Evolutionary conservation across 2,888 invertebrate species (phyloP), one percentile per base, ranked within the genome.

Genomic region (Neocrepidodera transversa): DNA sequence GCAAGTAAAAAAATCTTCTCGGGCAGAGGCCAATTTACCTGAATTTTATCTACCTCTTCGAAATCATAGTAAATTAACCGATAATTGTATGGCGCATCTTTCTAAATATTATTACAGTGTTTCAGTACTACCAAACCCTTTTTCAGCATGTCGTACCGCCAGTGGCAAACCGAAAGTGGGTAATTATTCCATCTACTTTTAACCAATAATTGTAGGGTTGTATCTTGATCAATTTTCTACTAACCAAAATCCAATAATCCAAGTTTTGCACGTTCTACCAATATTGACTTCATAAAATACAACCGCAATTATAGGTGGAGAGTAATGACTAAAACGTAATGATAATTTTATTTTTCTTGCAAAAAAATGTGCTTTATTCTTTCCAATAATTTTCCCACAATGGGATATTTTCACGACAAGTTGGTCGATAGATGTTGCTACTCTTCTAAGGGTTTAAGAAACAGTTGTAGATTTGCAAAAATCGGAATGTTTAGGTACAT

Each of bases 11-110:
- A 38, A 38, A 38, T 18, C 23, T 50, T 50, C 13, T 50, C 13
- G 23, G 11, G 16, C 20, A 38, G n/a, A 14, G 16, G 14, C 38
- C 28, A 50, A 50, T 50, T 50, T 50, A 38, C 50, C 38, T 16
- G 50, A 50, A 53, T 42, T 43, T 42, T 53, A 53, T 64, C 56
- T 64, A 62, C 60, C 59, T 64, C 59, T 55, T 55, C 53, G 52
- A 55, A 65, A 63, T 62, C 42, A 62, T 58, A 55, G 55, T 53
- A 60, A 65, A 62, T 59, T 60, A 63, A 45, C 58, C 52, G 56
- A 57, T 62, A 63, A 58, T 65, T 53, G 53, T 13, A 43, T 42
- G 32, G 40, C 49, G 36, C 13, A 49, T 49, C 49, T 49, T 35
- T 14, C 36, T 30, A 42, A 52, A 52, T 40, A 40, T 38, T 52